phyloP scores from a whole-genome alignment of 2,797 vertebrate species.

The Miichthys miiuy region DNA sequence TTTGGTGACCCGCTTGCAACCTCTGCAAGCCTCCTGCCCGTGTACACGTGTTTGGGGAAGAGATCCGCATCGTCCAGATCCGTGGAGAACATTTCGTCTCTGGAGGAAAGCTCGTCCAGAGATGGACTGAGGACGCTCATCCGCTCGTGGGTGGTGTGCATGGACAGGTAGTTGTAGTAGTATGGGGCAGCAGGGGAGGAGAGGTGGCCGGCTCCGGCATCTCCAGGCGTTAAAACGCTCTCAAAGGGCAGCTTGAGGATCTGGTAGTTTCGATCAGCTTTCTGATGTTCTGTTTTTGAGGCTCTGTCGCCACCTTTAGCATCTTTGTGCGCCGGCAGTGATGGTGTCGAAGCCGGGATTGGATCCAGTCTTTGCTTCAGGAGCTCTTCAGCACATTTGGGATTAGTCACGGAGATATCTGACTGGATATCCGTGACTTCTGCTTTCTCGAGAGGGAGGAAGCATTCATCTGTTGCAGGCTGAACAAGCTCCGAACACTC shows the following conservation, averaged over 20 bases:
- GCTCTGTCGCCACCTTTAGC: neutral
- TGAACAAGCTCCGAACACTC: constrained; percentile 44
- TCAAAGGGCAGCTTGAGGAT: constrained; percentile 82
- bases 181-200: constrained; percentile 68
- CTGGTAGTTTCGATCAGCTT: constrained; percentile 56
- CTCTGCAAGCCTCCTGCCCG: constrained; percentile 53
- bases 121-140: constrained; percentile 86
- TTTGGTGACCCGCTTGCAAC: constrained; percentile 7
- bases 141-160: constrained; percentile 77
- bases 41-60: constrained; percentile 73
- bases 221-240: constrained; percentile 53
- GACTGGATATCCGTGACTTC: constrained; percentile 60
- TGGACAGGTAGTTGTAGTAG: constrained; percentile 78
- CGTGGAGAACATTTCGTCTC: constrained; percentile 87
- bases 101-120: constrained; percentile 86
- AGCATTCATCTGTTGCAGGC: neutral
- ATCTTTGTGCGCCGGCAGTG: neutral
- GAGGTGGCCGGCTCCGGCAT: constrained; percentile 45
- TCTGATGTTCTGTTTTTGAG: constrained; percentile 27
- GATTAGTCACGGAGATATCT: constrained; percentile 44
- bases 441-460: constrained; percentile 36
- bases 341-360: constrained; percentile 2
- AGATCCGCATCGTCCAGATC: constrained; percentile 84
- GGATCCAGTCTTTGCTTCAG: constrained; percentile 14
- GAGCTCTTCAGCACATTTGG: constrained; percentile 27